Base-by-base conservation (phyloP, 2,888 invertebrate species). In the Odiellus spinosus region DNA sequence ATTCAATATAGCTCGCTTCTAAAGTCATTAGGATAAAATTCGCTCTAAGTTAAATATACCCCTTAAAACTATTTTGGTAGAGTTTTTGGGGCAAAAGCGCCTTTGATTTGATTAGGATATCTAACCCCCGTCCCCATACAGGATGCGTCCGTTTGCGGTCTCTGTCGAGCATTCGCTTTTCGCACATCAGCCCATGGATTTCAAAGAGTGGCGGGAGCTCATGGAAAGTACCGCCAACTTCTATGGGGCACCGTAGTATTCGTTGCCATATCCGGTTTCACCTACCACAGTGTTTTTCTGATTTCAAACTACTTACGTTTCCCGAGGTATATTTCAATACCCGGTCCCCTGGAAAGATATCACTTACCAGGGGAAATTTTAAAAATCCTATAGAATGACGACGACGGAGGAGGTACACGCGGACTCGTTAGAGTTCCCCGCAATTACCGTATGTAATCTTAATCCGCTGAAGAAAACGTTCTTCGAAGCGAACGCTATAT, bases 351-450 rank as follows among this genome's bases (percentile, higher is more conserved):
- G n/a, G n/a, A n/a, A n/a, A n/a, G n/a, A n/a, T n/a, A n/a, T n/a
- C n/a, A n/a, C n/a, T n/a, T n/a, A n/a, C n/a, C n/a, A n/a, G n/a
- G n/a, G n/a, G n/a, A 6, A 26, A 26, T 26, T 26, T 26, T 4
- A 26, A 26, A 6, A 4, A 6, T 26, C 26, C 4, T 26, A 6
- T 11, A 48, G 47, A 45, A 47, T 51, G 33, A 52, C 52, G 2
- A 49, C 49, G 12, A 49, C 52, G 11, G 52, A 52, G 44, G 52
- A 52, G 45, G 47, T 52, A 18, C 52, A 52, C 41, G 45, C 50
- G 11, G 45, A 40, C 18, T 44, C 50, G 19, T 35, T 52, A 3
- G 44, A 50, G 32, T 52, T 52, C 17, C 52, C 52, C 8, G 47
- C 50, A 5, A 17, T 52, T 2, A 52, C 52, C 2, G 50, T 52